Conservation (phyloP, 2,888 invertebrate species). For the Apocheima hispidaria region DNA sequence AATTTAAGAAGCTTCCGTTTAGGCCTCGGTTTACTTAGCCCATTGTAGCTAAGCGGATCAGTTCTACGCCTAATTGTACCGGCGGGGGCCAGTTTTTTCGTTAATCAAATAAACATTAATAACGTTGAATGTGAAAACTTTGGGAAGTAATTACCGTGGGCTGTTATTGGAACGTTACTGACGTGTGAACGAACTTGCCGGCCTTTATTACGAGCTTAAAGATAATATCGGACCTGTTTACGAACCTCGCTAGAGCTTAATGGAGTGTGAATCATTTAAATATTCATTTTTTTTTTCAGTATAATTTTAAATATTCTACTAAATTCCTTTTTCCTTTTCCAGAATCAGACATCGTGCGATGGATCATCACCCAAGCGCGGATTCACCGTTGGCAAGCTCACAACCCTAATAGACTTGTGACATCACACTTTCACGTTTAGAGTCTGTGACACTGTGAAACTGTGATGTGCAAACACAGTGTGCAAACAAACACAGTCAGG, state of each 20-base stretch:
- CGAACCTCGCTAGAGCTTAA: neutral
- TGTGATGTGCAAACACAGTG: no score
- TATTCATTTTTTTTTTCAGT: neutral
- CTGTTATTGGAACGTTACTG: conserved; percentile 58
- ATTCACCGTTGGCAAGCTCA: no score
- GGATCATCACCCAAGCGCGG: no score
- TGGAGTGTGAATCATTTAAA: conserved; percentile 7
- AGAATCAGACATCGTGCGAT: no score
- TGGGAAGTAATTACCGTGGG: conserved; percentile 59
- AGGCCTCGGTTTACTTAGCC: conserved; percentile 70
- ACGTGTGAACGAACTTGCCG: conserved; percentile 51
- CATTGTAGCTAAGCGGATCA: conserved; percentile 78
- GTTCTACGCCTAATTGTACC: conserved; percentile 71
- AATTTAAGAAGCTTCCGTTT: conserved; percentile 83
- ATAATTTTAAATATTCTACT: neutral
- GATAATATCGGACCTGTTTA: conserved; percentile 15
- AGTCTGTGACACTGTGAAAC: no score
- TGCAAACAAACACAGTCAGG: no score
- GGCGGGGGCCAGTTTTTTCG: conserved; percentile 41
- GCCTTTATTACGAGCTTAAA: conserved; percentile 15
- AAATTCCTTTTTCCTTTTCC: neutral
- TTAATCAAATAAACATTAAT: conserved; percentile 79
- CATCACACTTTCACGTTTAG: no score
- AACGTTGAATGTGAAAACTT: conserved; percentile 52
- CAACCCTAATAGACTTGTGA: no score